phyloP scores from a whole-genome alignment of 1,140 invertebrate species.

The Notospermus geniculatus region DNA sequence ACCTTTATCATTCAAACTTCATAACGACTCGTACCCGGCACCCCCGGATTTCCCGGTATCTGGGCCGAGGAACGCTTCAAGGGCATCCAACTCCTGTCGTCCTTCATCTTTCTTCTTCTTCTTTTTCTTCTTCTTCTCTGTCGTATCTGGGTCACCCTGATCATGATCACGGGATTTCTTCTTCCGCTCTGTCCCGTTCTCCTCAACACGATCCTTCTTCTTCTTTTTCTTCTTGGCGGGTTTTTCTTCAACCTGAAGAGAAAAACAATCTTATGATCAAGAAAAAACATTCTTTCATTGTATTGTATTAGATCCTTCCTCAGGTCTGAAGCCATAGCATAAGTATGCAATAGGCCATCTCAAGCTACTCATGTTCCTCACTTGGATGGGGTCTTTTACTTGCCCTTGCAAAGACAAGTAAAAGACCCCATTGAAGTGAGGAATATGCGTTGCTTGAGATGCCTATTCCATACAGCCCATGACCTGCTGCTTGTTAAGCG shows the following conservation, averaged over 20 bases:
- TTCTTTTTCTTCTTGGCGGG: slow-evolving; percentile 54
- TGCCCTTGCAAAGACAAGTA: too few species aligned
- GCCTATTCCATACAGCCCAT: too few species aligned
- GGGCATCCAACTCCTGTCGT: slow-evolving; percentile 55
- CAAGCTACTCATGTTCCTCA: too few species aligned
- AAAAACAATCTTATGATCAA: neutral
- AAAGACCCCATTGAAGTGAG: too few species aligned
- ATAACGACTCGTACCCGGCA: too few species aligned
- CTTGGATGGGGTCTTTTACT: too few species aligned
- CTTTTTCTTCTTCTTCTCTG: slow-evolving; percentile 47
- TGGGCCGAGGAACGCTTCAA: slow-evolving; percentile 65
- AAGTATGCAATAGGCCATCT: too few species aligned
- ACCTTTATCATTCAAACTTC: too few species aligned
- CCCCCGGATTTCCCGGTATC: neutral
- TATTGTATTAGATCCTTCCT: slow-evolving; percentile 1
- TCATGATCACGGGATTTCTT: slow-evolving; percentile 23
- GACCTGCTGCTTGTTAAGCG: too few species aligned
- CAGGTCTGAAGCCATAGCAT: neutral
- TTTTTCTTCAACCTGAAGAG: slow-evolving; percentile 61
- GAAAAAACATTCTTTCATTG: slow-evolving; percentile 56
- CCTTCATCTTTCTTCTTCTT: slow-evolving; percentile 57
- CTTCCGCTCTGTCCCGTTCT: slow-evolving; percentile 22
- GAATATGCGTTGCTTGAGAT: too few species aligned
- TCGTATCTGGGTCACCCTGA: slow-evolving; percentile 24
- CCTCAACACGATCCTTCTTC: slow-evolving; percentile 55